Base-by-base conservation (phyloP, 2,797 vertebrate genomes). In the Malacoctenus gilli region DNA sequence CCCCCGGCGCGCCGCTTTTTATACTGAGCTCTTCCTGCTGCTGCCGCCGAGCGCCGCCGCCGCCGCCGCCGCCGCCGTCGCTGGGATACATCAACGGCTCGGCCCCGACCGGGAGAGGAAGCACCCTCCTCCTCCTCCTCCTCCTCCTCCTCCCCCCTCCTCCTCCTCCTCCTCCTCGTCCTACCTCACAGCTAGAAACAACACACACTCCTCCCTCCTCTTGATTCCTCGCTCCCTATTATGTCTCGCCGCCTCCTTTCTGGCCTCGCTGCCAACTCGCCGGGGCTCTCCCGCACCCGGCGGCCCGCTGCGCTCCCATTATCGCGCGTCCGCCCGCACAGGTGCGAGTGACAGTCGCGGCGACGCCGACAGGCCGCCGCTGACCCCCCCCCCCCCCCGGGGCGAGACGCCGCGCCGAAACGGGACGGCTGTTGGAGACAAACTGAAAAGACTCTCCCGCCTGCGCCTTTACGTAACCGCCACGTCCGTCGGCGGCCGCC, bases 301-400 rank as follows among this genome's bases (percentile, higher is more conserved):
- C 72, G 68, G 59, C 72, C 13, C 41, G 54, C 65, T 52, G 74
- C 71, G 80, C 84, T 76, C 30, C 46, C 57, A 36, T 57, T 83
- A 82, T 80, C 83, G 83, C 85, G 80, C 67, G 64, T 62, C 59
- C 4, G 25, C 23, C 57, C 28, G 58, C 50, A 42, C 65, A 83
- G 75, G 91, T 87, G 89, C 90, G 90, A 92, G 91, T 90, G 38
- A 74, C 63, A 68, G 68, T 51, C 71, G 67, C 72, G 34, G 61
- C 36, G 58, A 42, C 48, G 23, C 39, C 23, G 82, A 83, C 84
- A 88, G 42, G 80, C 84, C 87, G 89, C 88, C 85, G 0, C 0
- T 72, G 61, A 86, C 85, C 80, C 88, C 87, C 20, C 9, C 0
- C 60, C n/a, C 14, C 10, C 8, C 25, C 43, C 55, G 37, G 38